Percentiles rank a stretch among this genome's conserved stretches.
Conservation (phyloP, 2,888 invertebrate species). For the Ophonus ardosiacus region DNA sequence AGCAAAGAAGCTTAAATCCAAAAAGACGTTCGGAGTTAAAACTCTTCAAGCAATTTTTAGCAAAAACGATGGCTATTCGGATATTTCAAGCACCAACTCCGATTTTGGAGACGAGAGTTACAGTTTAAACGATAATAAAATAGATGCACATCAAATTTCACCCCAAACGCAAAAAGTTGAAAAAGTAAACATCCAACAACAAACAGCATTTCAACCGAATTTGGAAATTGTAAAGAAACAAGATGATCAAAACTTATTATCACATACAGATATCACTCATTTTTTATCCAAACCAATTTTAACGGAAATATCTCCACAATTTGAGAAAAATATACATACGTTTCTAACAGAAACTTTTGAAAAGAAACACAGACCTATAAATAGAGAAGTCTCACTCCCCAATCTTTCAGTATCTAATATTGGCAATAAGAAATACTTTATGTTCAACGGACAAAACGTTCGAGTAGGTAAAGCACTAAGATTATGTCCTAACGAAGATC, state of each 20-base stretch:
- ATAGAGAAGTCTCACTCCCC: conserved; percentile 63
- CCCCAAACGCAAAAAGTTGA: conserved; percentile 54
- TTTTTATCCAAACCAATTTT: conserved; percentile 61
- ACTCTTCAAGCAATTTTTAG: conserved; percentile 75
- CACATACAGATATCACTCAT: conserved; percentile 48
- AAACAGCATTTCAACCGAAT: conserved; percentile 58
- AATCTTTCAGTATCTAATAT: conserved; percentile 65
- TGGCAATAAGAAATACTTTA: conserved; percentile 73
- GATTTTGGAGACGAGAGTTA: conserved; percentile 70
- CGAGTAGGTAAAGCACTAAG: conserved; percentile 74
- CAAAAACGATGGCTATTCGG: conserved; percentile 74
- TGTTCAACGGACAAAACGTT: conserved; percentile 72
- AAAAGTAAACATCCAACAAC: conserved; percentile 24
- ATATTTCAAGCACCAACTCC: conserved; percentile 75
- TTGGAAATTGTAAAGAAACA: conserved; percentile 36
- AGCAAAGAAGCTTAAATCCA: conserved; percentile 74
- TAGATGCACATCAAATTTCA: conserved; percentile 34
- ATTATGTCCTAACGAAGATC: conserved; percentile 73
- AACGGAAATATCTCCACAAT: conserved; percentile 73
- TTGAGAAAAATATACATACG: conserved; percentile 75
- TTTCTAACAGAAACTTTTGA: conserved; percentile 74
- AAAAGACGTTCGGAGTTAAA: conserved; percentile 78
- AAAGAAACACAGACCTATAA: conserved; percentile 68
- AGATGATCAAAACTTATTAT: conserved; percentile 51
- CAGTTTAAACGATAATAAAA: conserved; percentile 67